These are phyloP conservation scores for Mohoua ochrocephala DNA, from an alignment of 2,113 vertebrate genomes.

Conservation along the genomic window DNA sequence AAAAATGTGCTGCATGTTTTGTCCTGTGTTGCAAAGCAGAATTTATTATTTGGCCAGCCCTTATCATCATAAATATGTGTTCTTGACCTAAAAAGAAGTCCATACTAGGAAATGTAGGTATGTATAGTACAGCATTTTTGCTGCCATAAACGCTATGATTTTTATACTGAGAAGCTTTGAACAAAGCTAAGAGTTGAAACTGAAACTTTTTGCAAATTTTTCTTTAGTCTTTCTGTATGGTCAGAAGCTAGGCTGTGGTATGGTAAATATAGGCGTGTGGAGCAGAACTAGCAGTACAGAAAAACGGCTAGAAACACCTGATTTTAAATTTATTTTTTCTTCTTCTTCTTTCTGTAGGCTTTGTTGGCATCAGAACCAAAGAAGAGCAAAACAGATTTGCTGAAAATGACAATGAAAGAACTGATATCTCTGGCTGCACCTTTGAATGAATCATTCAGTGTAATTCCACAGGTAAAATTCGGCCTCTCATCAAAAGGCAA, in stretches of 20 bases:
- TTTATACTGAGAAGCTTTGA: not conserved
- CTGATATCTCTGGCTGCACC: slow-evolving; percentile 82
- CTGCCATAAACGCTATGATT: not conserved
- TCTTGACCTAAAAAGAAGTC: not conserved
- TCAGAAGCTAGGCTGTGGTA: not conserved
- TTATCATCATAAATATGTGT: not conserved
- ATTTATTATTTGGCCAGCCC: not conserved
- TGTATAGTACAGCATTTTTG: not conserved
- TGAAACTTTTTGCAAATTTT: not conserved
- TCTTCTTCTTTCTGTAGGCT: slow-evolving; percentile 70
- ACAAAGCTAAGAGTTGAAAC: not conserved
- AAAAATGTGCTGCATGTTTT: not conserved
- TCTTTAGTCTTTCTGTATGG: not conserved
- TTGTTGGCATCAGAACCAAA: slow-evolving; percentile 92
- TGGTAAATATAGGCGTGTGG: not conserved
- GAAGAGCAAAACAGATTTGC: slow-evolving; percentile 82
- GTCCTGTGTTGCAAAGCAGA: not conserved
- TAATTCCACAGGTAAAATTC: slow-evolving; percentile 85
- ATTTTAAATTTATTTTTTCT: not conserved
- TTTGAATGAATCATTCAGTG: slow-evolving; percentile 61
- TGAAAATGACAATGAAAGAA: slow-evolving; percentile 91
- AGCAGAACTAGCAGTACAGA: not conserved
- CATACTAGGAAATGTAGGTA: not conserved
- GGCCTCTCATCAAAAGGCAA: not conserved
- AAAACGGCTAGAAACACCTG: not conserved